Evolutionary conservation across 2,888 invertebrate genomes (phyloP).

Genomic region (Cephus rjabovi): DNA sequence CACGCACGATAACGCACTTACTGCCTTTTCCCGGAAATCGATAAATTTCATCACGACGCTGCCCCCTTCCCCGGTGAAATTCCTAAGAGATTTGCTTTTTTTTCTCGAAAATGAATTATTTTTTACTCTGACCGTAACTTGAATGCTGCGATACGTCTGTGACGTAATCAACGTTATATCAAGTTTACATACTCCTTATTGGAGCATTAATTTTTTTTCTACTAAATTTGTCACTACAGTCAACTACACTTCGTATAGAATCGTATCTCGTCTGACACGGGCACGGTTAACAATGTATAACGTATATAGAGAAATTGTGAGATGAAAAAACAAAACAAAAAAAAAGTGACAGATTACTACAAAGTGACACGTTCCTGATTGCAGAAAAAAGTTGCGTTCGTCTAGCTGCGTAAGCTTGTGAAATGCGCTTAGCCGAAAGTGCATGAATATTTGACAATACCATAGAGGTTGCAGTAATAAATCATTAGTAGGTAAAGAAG

Average conservation of each 20-base stretch:
- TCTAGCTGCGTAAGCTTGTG: conserved; percentile 32
- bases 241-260: not conserved
- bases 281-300: not conserved
- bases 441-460: conserved; percentile 62
- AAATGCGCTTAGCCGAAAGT: conserved; percentile 54
- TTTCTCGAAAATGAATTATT: not conserved
- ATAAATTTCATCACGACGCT: conserved; percentile 12
- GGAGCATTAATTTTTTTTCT: too few species aligned
- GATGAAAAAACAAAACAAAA: not conserved
- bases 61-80: not conserved
- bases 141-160: too few species aligned
- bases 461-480: conserved; percentile 53
- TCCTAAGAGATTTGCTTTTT: not conserved
- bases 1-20: conserved; percentile 7
- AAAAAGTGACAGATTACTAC: not conserved
- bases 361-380: not conserved
- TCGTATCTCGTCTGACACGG: not conserved
- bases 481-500: conserved; percentile 37
- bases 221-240: too few species aligned
- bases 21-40: conserved; percentile 20
- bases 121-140: too few species aligned
- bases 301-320: not conserved
- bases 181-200: too few species aligned
- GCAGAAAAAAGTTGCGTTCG: not conserved
- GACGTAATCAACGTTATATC: too few species aligned